Base-by-base conservation (phyloP, 2,888 invertebrate genomes). In the Spisula solida region DNA sequence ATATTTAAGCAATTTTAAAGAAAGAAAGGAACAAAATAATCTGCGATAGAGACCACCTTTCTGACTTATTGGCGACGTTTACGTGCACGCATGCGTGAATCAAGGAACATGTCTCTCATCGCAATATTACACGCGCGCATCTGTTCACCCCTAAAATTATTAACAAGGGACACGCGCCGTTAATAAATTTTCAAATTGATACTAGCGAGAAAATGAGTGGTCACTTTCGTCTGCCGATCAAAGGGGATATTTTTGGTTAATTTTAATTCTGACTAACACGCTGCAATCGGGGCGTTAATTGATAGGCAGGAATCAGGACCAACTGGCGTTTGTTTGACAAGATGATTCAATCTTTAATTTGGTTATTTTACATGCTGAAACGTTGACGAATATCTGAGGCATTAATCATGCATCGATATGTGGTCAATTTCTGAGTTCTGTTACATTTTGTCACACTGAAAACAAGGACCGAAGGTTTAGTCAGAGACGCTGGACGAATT, bases 151-250 rank as follows among this genome's bases (percentile, higher is more conserved):
- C 86, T 81, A 81, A 86, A 85, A 86, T 89, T 85, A 89, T 85
- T 87, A 91, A 91, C 85, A 82, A 60, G 85, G 87, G 92, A 85
- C 92, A 92, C 92, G 91, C 90, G 92, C 85, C 89, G 87, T 75
- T 84, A 92, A 92, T 92, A 92, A 92, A 92, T 85, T 87, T 85
- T 83, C 78, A 75, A 91, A 91, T 92, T 90, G 92, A 90, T 90
- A 87, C 88, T 85, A 82, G 83, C 84, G 88, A 89, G 81, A 78
- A 87, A 82, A 84, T 87, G 75, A 81, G 78, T 87, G 87, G 88
- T 81, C 90, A 86, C 75, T 88, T 82, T 78, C 81, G 82, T 47
- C 81, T 20, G 5, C 55, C 83, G 86, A 91, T 90, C 90, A 92
- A 92, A 90, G 90, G 84, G 41, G 89, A 48, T 91, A 90, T 89